These are phyloP conservation scores for Pseudomyrmex pallidus DNA, from an alignment of 1,140 invertebrate species.

Conservation along the genomic window DNA sequence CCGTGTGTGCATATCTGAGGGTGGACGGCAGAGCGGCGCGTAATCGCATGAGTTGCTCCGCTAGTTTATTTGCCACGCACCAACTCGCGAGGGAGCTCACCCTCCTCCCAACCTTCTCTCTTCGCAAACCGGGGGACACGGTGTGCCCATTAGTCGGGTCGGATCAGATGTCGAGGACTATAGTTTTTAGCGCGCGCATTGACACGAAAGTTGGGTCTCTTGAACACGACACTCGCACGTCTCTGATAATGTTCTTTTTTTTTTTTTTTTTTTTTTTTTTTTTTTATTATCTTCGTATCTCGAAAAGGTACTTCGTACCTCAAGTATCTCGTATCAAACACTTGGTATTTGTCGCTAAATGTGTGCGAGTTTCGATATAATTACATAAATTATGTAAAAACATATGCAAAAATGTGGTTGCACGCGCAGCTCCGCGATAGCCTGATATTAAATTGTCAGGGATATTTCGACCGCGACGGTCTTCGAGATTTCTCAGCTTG, in stretches of 20 bases:
- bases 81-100: constrained; percentile 4
- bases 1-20: constrained; percentile 34
- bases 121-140: no score
- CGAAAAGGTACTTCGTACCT: no score
- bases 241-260: background rate
- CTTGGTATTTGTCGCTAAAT: no score
- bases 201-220: background rate
- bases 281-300: background rate
- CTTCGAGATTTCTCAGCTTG: no score
- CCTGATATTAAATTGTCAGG: no score
- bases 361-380: no score
- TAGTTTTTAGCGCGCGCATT: background rate
- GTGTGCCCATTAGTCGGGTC: background rate
- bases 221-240: background rate
- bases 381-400: no score
- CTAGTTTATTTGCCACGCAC: constrained; percentile 31
- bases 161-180: background rate
- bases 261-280: background rate
- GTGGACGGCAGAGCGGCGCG: background rate
- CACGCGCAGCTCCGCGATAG: no score
- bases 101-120: background rate
- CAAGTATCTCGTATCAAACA: no score
- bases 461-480: no score
- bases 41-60: constrained; percentile 41
- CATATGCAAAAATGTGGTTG: no score